These are phyloP conservation scores for Periophthalmus modestus DNA, from an alignment of 2,113 vertebrate species.

Conservation along the genomic window DNA sequence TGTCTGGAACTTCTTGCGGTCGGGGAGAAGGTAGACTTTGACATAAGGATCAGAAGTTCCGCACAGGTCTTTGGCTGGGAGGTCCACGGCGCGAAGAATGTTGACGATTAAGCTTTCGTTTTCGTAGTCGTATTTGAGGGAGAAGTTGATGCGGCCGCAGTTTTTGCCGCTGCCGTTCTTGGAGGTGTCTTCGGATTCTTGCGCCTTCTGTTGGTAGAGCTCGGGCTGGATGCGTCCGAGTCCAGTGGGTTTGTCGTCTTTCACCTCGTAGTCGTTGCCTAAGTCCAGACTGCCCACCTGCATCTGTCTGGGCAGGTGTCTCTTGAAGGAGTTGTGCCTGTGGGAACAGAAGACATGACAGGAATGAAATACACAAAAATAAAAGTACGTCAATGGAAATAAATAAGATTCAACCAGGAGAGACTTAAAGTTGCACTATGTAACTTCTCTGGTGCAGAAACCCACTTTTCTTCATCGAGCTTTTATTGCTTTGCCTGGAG, in stretches of 20 bases:
- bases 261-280: constrained; percentile 79
- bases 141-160: constrained; percentile 95
- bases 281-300: constrained; percentile 90
- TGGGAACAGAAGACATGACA: constrained; percentile 68
- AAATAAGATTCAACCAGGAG: neutral
- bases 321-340: constrained; percentile 95
- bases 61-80: constrained; percentile 97
- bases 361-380: neutral
- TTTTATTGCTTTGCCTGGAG: too few relatives aligned
- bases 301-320: constrained; percentile 93
- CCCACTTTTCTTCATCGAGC: too few relatives aligned
- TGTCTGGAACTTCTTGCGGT: constrained; percentile 98
- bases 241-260: constrained; percentile 86
- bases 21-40: constrained; percentile 96
- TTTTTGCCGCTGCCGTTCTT: constrained; percentile 83
- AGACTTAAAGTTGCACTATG: too few relatives aligned
- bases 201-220: constrained; percentile 88
- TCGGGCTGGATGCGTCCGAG: constrained; percentile 94
- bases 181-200: constrained; percentile 86
- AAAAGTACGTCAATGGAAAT: neutral
- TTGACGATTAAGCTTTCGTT: constrained; percentile 88
- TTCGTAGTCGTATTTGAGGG: constrained; percentile 95
- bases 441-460: too few relatives aligned
- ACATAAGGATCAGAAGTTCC: constrained; percentile 98
- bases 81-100: constrained; percentile 91